Conservation (phyloP, 2,888 invertebrate genomes). For the Elmis aenea region DNA sequence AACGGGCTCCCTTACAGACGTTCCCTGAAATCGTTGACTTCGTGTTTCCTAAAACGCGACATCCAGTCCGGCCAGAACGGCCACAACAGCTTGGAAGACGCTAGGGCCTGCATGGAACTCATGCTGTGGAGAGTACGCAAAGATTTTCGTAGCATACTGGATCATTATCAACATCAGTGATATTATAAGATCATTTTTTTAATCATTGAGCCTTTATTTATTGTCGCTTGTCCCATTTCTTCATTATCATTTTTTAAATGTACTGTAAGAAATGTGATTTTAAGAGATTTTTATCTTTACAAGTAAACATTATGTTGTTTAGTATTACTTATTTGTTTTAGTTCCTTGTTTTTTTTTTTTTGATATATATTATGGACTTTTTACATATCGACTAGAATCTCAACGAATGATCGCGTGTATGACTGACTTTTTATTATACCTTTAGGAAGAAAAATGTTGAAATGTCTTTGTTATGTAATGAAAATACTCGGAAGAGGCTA, state of each 20-base stretch:
- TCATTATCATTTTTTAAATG: conserved; percentile 14
- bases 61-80: conserved; percentile 75
- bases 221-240: conserved; percentile 17
- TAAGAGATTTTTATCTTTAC: conserved; percentile 15
- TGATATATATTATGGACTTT: no score
- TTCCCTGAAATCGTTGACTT: conserved; percentile 74
- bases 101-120: conserved; percentile 82
- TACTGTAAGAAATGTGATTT: conserved; percentile 22
- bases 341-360: background rate
- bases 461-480: no score
- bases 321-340: conserved; percentile 11
- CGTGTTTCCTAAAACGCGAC: conserved; percentile 66
- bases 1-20: conserved; percentile 77
- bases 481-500: no score
- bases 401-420: no score
- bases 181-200: no score
- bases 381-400: no score
- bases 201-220: conserved; percentile 24
- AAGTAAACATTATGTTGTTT: conserved; percentile 8
- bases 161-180: conserved; percentile 12
- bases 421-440: no score
- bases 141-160: conserved; percentile 41
- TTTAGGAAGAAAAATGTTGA: no score
- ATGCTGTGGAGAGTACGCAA: conserved; percentile 72
- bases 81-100: conserved; percentile 93